Conservation (phyloP, 2,113 vertebrate species). For the Sitta europaea region DNA sequence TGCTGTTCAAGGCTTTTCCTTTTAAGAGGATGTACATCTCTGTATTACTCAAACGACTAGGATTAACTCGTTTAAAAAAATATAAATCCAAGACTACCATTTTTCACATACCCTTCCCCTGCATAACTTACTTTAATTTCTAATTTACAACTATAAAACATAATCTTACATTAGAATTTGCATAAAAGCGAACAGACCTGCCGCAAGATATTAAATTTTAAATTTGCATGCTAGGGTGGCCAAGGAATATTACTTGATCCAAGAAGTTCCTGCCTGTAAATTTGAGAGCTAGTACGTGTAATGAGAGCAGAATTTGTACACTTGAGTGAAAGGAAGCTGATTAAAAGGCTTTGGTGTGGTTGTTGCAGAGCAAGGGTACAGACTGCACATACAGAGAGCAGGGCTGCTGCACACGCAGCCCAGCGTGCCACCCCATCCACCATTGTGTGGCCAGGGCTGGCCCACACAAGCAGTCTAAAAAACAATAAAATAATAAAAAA, state of each 20-base stretch:
- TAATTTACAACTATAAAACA: constrained; percentile 69
- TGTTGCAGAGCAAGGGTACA: neutral
- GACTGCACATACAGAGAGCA: neutral
- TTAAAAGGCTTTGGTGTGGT: constrained; percentile 59
- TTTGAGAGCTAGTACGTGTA: constrained; percentile 52
- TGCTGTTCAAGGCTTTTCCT: neutral
- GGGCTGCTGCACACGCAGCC: neutral
- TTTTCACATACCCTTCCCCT: neutral
- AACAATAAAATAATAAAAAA: neutral
- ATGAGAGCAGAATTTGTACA: constrained; percentile 69
- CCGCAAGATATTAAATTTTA: constrained; percentile 71
- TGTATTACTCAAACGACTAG: neutral
- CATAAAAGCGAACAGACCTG: constrained; percentile 72
- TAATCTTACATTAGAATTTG: constrained; percentile 67
- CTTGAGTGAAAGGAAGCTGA: constrained; percentile 66
- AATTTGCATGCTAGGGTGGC: constrained; percentile 69
- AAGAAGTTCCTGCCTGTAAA: constrained; percentile 66
- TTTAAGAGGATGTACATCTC: neutral
- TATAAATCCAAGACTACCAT: neutral
- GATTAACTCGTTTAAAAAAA: constrained; percentile 14
- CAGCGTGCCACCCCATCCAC: neutral
- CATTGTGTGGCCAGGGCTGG: neutral
- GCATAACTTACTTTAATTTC: constrained; percentile 46
- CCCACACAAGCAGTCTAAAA: neutral
- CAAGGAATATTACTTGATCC: constrained; percentile 67